These are phyloP conservation scores for Cheilosia urbana DNA, from an alignment of 2,888 invertebrate genomes.

Conservation along the genomic window DNA sequence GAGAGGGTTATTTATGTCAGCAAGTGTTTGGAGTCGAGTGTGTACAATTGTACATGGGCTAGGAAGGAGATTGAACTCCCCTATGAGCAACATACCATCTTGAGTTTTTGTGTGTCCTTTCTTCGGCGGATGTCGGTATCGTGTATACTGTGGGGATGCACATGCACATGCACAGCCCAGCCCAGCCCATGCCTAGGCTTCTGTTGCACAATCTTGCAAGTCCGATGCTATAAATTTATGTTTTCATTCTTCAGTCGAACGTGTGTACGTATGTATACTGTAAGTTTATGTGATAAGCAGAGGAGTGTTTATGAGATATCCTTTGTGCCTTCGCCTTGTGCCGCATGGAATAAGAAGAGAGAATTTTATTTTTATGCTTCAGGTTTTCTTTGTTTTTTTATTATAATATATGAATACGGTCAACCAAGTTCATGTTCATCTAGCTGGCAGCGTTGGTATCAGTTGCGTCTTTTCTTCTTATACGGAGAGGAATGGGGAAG, in stretches of 20 bases:
- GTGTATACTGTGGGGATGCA: too few relatives aligned
- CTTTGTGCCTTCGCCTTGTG: constrained; percentile 41
- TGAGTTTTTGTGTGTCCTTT: constrained; percentile 25
- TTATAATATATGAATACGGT: constrained; percentile 66
- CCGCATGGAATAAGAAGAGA: constrained; percentile 58
- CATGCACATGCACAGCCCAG: too few relatives aligned
- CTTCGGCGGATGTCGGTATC: constrained; percentile 5
- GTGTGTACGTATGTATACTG: constrained; percentile 21
- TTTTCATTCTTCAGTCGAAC: constrained; percentile 53
- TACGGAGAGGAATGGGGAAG: constrained; percentile 5
- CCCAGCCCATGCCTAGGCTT: constrained; percentile 16
- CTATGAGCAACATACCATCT: constrained; percentile 50
- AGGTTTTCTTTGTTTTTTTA: constrained; percentile 3
- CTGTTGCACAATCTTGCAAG: constrained; percentile 65
- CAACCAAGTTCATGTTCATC: constrained; percentile 72
- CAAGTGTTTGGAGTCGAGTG: constrained; percentile 17
- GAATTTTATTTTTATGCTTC: constrained; percentile 26
- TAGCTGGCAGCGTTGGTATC: constrained; percentile 38
- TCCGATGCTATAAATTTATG: constrained; percentile 68
- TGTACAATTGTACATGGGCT: not conserved
- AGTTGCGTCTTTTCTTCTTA: constrained; percentile 28
- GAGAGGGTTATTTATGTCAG: constrained; percentile 75
- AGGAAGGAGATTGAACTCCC: constrained; percentile 41
- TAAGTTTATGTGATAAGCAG: constrained; percentile 69
- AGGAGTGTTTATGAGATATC: constrained; percentile 72